Base-by-base conservation (phyloP, 2,113 vertebrate species). In the Accipiter virgatus region DNA sequence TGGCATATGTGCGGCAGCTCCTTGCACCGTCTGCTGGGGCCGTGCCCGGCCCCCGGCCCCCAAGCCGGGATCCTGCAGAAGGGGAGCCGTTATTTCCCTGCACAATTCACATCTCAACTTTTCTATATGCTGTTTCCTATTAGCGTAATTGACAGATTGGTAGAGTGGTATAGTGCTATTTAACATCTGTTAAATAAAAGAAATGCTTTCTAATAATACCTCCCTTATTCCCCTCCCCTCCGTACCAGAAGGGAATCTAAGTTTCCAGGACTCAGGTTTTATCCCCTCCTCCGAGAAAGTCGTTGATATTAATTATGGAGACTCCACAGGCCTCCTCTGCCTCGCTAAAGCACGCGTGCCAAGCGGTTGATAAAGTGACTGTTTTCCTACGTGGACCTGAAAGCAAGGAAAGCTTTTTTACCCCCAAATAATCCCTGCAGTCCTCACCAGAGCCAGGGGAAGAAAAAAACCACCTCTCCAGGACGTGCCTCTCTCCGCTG, bases 181-280 rank as follows among this genome's bases (percentile, higher is more conserved):
- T 59, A 90, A 95, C 91, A 70, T 94, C 84, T 95, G 86, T n/a
- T 83, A 83, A 94, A 90, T 70, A 73, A 88, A 97, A 92, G 22
- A 93, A 92, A 75, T 72, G 58, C 78, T 85, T 91, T 94, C 81
- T 68, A 94, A 58, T 81, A 97, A 82, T 86, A 45, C 48, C 32
- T 82, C 66, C 36, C n/a, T 89, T 90, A 78, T 85, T 85, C 78
- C 53, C 47, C 50, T 94, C 81, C 53, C 81, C 86, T 85, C 66
- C 18, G 55, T 74, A 94, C 45, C 84, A 94, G 86, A 72, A 83
- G 36, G 73, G 81, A 91, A 90, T 78, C 50, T 7, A 47, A 86
- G n/a, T 93, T 91, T 90, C 71, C 91, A 83, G 50, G 78, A 52
- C 47, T 81, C 62, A 25, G 68, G 50, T 83, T 95, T 67, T 86